Conservation (phyloP, 2,797 vertebrate species). For the Pyrocephalus nanus region DNA sequence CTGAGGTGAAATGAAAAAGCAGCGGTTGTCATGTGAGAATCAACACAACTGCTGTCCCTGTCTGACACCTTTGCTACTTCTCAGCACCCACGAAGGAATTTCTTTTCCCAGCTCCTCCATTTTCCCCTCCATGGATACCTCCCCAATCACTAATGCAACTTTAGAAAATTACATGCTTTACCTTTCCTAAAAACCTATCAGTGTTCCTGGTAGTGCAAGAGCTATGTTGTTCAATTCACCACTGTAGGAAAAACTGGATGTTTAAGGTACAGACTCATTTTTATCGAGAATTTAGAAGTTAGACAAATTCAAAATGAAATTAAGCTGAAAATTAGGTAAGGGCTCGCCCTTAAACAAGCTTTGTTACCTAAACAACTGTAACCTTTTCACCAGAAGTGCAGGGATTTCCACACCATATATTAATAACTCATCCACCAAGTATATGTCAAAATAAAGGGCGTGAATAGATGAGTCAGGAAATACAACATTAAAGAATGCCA, state of each 20-base stretch:
- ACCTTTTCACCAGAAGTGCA: slow-evolving; percentile 1
- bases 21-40: neutral
- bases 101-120: neutral
- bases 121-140: neutral
- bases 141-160: neutral
- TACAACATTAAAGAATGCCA: neutral
- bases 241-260: neutral
- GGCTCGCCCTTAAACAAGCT: neutral
- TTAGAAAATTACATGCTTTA: neutral
- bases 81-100: neutral
- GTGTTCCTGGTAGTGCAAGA: neutral
- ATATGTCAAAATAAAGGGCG: neutral
- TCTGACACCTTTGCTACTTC: neutral
- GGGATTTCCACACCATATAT: neutral
- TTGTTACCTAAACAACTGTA: neutral
- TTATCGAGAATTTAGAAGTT: neutral
- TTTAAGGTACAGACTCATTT: neutral
- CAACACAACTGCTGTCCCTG: neutral
- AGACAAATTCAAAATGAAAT: neutral
- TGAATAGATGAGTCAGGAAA: slow-evolving; percentile 12
- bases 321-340: neutral
- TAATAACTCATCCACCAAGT: neutral
- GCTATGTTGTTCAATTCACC: neutral
- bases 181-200: neutral
- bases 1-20: slow-evolving; percentile 34